Evolutionary conservation across 2,888 invertebrate species (phyloP).

Genomic region (Rutpela maculata): DNA sequence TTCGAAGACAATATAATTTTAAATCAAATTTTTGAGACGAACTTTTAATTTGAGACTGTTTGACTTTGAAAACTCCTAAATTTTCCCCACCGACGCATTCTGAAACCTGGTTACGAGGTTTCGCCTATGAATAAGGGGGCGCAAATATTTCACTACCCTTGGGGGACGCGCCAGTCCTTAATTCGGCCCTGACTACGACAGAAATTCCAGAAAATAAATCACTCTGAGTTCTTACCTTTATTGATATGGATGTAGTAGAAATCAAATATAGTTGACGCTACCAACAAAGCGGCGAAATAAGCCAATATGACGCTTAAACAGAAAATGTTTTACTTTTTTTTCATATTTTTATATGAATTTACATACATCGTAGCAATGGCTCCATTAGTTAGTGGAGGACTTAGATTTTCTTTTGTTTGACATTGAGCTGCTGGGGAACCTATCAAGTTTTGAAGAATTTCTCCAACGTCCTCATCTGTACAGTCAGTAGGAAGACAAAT

Average conservation of each 20-base stretch:
- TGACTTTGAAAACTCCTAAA: too few relatives aligned
- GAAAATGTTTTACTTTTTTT: neutral
- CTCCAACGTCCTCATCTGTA: conserved; percentile 71
- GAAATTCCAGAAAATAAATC: too few relatives aligned
- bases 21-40: too few relatives aligned
- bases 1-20: too few relatives aligned
- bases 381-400: conserved; percentile 52
- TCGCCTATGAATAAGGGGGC: too few relatives aligned
- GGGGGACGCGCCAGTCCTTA: too few relatives aligned
- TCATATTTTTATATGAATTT: neutral
- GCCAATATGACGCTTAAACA: neutral
- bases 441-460: conserved; percentile 61
- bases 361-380: conserved; percentile 59
- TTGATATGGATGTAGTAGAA: neutral
- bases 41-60: too few relatives aligned
- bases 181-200: too few relatives aligned
- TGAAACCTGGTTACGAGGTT: too few relatives aligned
- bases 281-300: neutral
- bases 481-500: conserved; percentile 55
- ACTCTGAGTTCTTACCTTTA: neutral
- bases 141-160: too few relatives aligned
- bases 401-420: conserved; percentile 55
- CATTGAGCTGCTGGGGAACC: conserved; percentile 45
- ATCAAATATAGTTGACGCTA: neutral
- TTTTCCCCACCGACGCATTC: too few relatives aligned